A percentile compares a stretch with the other conserved stretches of the same genome.
Conservation (phyloP, 2,797 vertebrate genomes). For the Hybognathus amarus region DNA sequence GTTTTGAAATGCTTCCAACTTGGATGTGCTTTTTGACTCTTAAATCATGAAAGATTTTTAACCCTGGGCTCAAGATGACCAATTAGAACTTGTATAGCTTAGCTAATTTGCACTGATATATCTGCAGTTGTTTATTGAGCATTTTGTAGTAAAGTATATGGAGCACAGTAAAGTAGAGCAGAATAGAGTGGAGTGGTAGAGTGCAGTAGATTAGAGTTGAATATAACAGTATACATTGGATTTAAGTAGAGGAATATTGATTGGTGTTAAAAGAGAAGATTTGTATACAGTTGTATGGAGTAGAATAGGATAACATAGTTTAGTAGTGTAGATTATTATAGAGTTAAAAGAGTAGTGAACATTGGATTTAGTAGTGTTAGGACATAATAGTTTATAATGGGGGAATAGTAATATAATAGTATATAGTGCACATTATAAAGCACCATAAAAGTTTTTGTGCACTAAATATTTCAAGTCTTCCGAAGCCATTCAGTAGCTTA, state of each 20-base stretch:
- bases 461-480: neutral
- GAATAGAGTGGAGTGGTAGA: neutral
- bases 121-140: neutral
- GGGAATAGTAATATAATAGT: no score
- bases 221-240: neutral
- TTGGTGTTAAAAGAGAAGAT: neutral
- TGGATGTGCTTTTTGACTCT: neutral
- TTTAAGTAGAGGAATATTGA: neutral
- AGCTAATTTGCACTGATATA: neutral
- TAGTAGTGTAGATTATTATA: neutral
- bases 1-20: slow-evolving; percentile 15
- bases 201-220: neutral
- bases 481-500: neutral
- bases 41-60: neutral
- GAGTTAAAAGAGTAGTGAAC: neutral
- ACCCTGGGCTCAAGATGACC: neutral
- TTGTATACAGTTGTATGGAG: neutral
- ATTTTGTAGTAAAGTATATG: neutral
- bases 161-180: neutral
- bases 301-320: neutral
- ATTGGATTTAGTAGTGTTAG: neutral
- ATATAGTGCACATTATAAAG: no score
- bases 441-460: neutral
- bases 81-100: neutral
- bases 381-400: neutral